phyloP scores from a whole-genome alignment of 1,140 invertebrate species.

The Scylla paramamosain region DNA sequence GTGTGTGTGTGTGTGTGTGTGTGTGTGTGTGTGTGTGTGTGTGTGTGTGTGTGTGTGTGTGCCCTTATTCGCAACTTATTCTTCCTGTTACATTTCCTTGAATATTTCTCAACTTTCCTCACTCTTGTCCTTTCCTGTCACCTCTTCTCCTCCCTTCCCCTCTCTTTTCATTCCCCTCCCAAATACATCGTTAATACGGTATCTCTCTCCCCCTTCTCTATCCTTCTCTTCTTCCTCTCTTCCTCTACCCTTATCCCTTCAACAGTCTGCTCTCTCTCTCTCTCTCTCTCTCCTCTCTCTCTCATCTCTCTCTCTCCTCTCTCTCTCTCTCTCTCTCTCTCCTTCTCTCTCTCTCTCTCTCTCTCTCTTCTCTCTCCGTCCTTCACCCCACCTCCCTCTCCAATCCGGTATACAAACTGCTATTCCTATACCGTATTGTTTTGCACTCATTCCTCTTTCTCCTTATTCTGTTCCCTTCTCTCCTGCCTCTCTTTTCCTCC shows the following conservation, averaged over 20 bases:
- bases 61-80: too few relatives aligned
- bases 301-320: too few relatives aligned
- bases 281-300: too few relatives aligned
- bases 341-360: too few relatives aligned
- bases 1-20: slow-evolving; percentile 12
- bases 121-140: too few relatives aligned
- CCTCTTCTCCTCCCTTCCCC: neutral
- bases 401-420: neutral
- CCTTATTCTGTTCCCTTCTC: neutral
- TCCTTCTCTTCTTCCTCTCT: neutral
- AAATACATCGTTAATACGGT: too few relatives aligned
- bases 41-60: neutral
- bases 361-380: too few relatives aligned
- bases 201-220: neutral
- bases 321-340: too few relatives aligned
- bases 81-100: neutral
- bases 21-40: slow-evolving; percentile 20
- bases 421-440: neutral
- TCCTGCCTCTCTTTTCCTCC: neutral
- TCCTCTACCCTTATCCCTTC: neutral
- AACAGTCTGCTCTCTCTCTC: neutral
- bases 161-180: neutral
- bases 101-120: neutral
- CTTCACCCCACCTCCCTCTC: neutral
- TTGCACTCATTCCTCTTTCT: neutral